Percentiles rank a stretch among this genome's conserved stretches.
Evolutionary conservation across 2,797 vertebrate genomes (phyloP).

Genomic region (Trematomus bernacchii): DNA sequence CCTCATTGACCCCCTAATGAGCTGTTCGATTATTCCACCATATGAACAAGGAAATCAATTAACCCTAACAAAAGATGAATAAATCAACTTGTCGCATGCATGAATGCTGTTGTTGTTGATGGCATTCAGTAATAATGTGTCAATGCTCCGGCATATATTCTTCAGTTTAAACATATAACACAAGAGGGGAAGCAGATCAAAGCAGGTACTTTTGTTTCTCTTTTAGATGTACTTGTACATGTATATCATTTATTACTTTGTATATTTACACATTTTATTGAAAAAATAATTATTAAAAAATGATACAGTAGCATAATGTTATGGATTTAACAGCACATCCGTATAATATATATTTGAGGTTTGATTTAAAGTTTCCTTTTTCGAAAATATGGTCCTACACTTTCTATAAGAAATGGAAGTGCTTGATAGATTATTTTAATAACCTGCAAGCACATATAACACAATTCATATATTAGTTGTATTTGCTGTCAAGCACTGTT

Average conservation of each 20-base stretch:
- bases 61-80: slow-evolving; percentile 28
- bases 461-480: no score
- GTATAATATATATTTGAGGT: background rate
- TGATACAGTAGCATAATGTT: background rate
- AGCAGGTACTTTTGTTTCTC: background rate
- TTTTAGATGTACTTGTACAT: background rate
- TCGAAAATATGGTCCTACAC: background rate
- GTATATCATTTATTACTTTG: background rate
- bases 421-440: background rate
- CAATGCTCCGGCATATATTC: background rate
- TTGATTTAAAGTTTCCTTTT: slow-evolving; percentile 5
- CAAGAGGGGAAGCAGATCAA: background rate
- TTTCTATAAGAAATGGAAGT: no score
- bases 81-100: slow-evolving; percentile 33
- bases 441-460: no score
- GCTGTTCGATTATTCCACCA: slow-evolving; percentile 1
- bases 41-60: slow-evolving; percentile 47
- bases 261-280: background rate
- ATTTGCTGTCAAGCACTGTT: no score
- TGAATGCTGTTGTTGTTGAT: slow-evolving; percentile 33
- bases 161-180: slow-evolving; percentile 1
- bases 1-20: slow-evolving; percentile 18
- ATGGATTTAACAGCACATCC: background rate
- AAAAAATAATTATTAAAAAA: background rate
- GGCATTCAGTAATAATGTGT: slow-evolving; percentile 30